Conservation (phyloP, 2,888 invertebrate species). For the Melanostoma scalare region DNA sequence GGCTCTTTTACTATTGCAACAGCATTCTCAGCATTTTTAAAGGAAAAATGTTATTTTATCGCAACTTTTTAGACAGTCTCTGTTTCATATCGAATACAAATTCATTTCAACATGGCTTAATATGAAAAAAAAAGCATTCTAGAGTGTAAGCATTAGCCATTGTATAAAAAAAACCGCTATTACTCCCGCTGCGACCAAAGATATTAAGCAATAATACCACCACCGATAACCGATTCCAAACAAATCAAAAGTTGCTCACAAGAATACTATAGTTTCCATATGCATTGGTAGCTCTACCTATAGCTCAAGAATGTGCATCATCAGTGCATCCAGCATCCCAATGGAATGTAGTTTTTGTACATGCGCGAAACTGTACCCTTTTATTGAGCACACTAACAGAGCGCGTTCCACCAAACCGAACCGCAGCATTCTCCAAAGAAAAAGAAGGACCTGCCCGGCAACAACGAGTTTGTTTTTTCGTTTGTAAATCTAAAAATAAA, state of each 20-base stretch:
- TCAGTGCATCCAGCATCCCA: constrained; percentile 54
- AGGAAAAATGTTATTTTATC: too few relatives aligned
- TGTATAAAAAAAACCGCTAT: too few relatives aligned
- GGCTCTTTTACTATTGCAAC: too few relatives aligned
- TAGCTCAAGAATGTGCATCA: constrained; percentile 60
- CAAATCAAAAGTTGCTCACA: too few relatives aligned
- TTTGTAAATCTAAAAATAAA: constrained; percentile 79
- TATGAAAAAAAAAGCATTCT: not conserved
- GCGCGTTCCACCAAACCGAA: constrained; percentile 65
- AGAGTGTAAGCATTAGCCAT: not conserved
- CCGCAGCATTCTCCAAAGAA: constrained; percentile 62
- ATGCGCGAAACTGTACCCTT: constrained; percentile 75
- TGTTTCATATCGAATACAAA: constrained; percentile 18
- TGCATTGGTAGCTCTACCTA: too few relatives aligned
- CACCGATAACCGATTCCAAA: too few relatives aligned
- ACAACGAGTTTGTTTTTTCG: constrained; percentile 79
- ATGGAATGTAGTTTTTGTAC: constrained; percentile 74
- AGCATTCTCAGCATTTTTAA: too few relatives aligned
- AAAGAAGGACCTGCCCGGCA: constrained; percentile 68
- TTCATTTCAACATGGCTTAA: constrained; percentile 8
- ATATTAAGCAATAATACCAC: too few relatives aligned
- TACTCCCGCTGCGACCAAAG: too few relatives aligned
- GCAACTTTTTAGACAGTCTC: constrained; percentile 15
- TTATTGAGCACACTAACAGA: constrained; percentile 68
- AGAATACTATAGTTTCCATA: too few relatives aligned